phyloP scores from a whole-genome alignment of 2,888 invertebrate genomes.

The Taphrorychus bicolor region DNA sequence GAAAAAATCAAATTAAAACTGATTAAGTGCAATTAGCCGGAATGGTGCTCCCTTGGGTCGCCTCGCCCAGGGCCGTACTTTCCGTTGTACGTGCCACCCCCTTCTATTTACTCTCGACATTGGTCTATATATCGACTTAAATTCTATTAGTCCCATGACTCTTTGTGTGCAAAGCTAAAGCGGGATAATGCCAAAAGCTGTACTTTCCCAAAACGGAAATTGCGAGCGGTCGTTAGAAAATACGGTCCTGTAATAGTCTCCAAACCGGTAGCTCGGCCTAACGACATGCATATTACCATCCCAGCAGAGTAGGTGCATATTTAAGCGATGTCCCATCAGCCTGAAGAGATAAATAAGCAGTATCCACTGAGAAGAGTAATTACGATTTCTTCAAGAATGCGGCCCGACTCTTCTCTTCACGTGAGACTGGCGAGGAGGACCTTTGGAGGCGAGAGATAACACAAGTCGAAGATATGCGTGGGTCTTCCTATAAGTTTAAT shows the following conservation, averaged over 20 bases:
- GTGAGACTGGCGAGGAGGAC: too few relatives aligned
- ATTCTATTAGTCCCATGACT: too few relatives aligned
- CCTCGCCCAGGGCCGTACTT: conserved; percentile 11
- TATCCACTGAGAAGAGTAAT: conserved; percentile 24
- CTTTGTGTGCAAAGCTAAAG: too few relatives aligned
- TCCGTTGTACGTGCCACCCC: background rate
- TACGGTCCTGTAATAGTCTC: background rate
- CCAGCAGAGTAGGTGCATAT: conserved; percentile 25
- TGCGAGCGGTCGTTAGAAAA: too few relatives aligned
- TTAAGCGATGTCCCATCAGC: conserved; percentile 29
- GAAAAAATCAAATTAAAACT: conserved; percentile 29
- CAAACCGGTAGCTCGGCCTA: conserved; percentile 19
- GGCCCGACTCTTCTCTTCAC: conserved; percentile 4
- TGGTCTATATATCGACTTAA: too few relatives aligned
- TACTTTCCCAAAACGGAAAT: too few relatives aligned
- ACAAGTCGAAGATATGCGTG: too few relatives aligned
- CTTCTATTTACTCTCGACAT: too few relatives aligned
- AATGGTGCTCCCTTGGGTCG: background rate
- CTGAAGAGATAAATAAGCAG: conserved; percentile 21
- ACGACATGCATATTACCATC: conserved; percentile 21
- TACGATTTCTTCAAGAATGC: conserved; percentile 22
- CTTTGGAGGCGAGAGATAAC: too few relatives aligned
- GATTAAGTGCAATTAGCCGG: conserved; percentile 30
- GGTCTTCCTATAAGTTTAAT: too few relatives aligned
- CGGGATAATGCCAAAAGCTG: too few relatives aligned